Percentiles rank a stretch among this genome's conserved stretches.
Conservation (phyloP, 53 echinoderm and acorn worm species). For the Patiria pectinifera region DNA sequence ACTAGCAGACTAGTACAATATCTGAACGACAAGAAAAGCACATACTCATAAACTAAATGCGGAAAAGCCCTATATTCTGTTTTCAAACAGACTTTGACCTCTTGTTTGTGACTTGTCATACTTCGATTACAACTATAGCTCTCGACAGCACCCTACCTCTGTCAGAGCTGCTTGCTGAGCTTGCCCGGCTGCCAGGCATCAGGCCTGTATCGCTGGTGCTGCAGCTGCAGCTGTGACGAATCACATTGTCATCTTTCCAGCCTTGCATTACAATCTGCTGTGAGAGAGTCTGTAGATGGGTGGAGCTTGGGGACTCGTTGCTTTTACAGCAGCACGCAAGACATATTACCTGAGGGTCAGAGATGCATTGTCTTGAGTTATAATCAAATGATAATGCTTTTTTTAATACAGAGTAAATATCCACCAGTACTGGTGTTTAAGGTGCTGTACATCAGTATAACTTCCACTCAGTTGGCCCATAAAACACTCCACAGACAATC, state of each 20-base stretch:
- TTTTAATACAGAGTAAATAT: too few relatives aligned
- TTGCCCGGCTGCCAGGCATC: slow-evolving; percentile 54
- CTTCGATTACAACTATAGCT: too few relatives aligned
- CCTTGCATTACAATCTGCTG: slow-evolving; percentile 61
- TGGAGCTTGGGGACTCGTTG: slow-evolving; percentile 46
- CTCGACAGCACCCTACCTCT: neutral
- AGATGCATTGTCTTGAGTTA: neutral
- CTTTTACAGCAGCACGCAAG: slow-evolving; percentile 80
- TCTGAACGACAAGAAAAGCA: too few relatives aligned
- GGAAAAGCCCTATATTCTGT: too few relatives aligned
- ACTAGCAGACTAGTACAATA: too few relatives aligned
- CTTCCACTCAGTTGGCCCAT: too few relatives aligned
- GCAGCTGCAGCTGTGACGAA: slow-evolving; percentile 90
- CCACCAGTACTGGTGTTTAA: too few relatives aligned
- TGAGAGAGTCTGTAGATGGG: slow-evolving; percentile 64
- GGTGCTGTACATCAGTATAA: too few relatives aligned
- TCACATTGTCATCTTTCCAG: slow-evolving; percentile 68
- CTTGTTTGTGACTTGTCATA: too few relatives aligned
- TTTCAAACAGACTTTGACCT: too few relatives aligned
- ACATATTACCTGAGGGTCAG: slow-evolving; percentile 63
- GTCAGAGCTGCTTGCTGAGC: slow-evolving; percentile 5
- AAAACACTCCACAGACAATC: too few relatives aligned
- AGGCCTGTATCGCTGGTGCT: slow-evolving; percentile 44
- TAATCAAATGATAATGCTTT: neutral
- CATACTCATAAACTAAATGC: too few relatives aligned